Percentiles rank a stretch among this genome's conserved stretches.
phyloP scores from a whole-genome alignment of 1,140 invertebrate species.

The Macrobrachium rosenbergii region DNA sequence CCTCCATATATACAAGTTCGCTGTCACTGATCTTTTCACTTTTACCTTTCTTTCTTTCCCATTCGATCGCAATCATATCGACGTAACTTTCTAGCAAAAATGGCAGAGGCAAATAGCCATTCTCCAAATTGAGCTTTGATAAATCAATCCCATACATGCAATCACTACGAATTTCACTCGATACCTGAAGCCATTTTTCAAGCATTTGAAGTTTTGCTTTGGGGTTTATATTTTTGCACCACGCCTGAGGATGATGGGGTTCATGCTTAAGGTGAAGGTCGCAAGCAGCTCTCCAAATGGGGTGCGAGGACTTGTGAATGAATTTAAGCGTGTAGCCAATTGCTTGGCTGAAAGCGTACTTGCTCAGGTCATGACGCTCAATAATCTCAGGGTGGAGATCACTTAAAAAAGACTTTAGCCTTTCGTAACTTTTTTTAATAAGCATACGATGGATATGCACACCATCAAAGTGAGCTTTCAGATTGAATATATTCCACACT shows the following conservation, averaged over 20 bases:
- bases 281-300: slow-evolving; percentile 43
- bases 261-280: slow-evolving; percentile 46
- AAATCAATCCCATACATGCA: slow-evolving; percentile 43
- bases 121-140: slow-evolving; percentile 26
- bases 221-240: slow-evolving; percentile 29
- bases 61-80: slow-evolving; percentile 52
- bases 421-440: slow-evolving; percentile 41
- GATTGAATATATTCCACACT: slow-evolving; percentile 42
- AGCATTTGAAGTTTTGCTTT: slow-evolving; percentile 37
- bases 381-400: slow-evolving; percentile 35
- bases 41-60: slow-evolving; percentile 54
- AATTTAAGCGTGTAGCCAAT: slow-evolving; percentile 50
- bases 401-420: slow-evolving; percentile 36
- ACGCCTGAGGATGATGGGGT: slow-evolving; percentile 49
- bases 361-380: slow-evolving; percentile 50
- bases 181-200: slow-evolving; percentile 24
- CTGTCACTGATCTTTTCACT: slow-evolving; percentile 14
- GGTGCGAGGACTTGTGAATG: slow-evolving; percentile 36
- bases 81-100: slow-evolving; percentile 48
- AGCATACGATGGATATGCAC: slow-evolving; percentile 31
- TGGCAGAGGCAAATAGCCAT: slow-evolving; percentile 33
- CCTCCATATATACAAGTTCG: slow-evolving; percentile 46
- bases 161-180: slow-evolving; percentile 22
- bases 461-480: slow-evolving; percentile 31
- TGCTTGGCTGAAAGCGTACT: slow-evolving; percentile 53